Base-by-base conservation (phyloP, 2,888 invertebrate species). In the Galeopsomyia nigrocyanea region DNA sequence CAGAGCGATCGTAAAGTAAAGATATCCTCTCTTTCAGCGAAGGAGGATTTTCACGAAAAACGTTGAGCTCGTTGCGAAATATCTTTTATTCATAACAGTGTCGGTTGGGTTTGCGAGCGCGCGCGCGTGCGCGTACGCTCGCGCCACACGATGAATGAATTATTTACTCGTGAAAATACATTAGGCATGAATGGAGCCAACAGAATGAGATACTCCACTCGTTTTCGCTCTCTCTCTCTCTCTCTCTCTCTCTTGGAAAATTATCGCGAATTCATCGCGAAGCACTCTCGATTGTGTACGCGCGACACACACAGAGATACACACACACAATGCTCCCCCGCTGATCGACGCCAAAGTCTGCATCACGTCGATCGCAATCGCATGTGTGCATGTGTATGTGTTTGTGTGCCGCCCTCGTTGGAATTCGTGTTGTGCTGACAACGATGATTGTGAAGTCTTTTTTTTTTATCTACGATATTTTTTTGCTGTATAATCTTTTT, bases 41-140 rank as follows among this genome's bases (percentile, higher is more conserved):
- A 26, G 26, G 26, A 26, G 26, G 53, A 39, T 66, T 51, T 65
- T 65, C 65, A 49, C 53, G 49, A n/a, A 61, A 57, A 71, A 71
- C 50, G 49, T 71, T 50, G 39, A 39, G 55, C 53, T 49, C 21
- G n/a, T 31, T 31, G 31, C 19, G 17, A 58, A 51, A 62, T 62
- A 74, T 74, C 76, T 72, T 75, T 76, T 75, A 77, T 71, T 73
- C 70, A 75, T 68, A 39, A 39, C 26, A 39, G 39, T 10, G 39
- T 39, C 39, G 39, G 31, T 31, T 31, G 7, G 31, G 31, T 31
- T 31, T 3, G n/a, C n/a, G n/a, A n/a, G n/a, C n/a, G 49, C 64
- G 53, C 70, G 56, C 67, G 69, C 31, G 21, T n/a, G 31, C 21
- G 56, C 3, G 22, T 13, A 0, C 7, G 46, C 46, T 2, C 3